phyloP scores from a whole-genome alignment of 1,140 invertebrate genomes.

The Bradynema listronoti region DNA sequence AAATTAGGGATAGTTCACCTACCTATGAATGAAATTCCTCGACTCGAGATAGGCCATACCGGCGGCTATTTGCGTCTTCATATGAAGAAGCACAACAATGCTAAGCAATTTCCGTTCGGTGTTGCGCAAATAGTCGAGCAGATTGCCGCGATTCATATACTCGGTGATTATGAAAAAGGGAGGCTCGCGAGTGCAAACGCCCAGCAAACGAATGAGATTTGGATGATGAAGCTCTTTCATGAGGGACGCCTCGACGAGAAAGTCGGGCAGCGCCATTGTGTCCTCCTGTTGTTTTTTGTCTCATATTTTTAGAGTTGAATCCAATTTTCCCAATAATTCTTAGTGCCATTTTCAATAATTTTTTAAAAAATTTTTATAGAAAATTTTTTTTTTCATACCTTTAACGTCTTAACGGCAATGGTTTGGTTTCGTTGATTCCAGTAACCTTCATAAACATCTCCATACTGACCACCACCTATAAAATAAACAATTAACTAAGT shows the following conservation, averaged over 20 bases:
- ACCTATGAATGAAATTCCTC: constrained; percentile 90
- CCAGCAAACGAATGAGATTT: constrained; percentile 91
- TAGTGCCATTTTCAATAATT: constrained; percentile 3
- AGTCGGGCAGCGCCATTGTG: constrained; percentile 98
- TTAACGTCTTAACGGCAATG: constrained; percentile 94
- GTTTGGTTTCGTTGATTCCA: constrained; percentile 93
- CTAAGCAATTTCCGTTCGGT: constrained; percentile 80
- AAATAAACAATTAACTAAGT: too few relatives aligned
- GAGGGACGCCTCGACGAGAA: constrained; percentile 93
- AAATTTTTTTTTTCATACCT: too few relatives aligned
- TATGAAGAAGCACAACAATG: constrained; percentile 91
- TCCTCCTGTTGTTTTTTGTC: constrained; percentile 72
- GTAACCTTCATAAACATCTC: constrained; percentile 95
- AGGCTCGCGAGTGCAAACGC: constrained; percentile 89
- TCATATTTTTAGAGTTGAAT: too few relatives aligned
- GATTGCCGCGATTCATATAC: constrained; percentile 95
- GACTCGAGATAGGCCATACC: constrained; percentile 97
- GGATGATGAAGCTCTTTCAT: constrained; percentile 99
- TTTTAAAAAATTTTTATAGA: constrained; percentile 60
- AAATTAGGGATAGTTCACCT: constrained; percentile 38
- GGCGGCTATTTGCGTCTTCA: constrained; percentile 95
- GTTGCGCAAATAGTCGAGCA: constrained; percentile 86
- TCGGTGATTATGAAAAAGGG: constrained; percentile 98
- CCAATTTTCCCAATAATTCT: too few relatives aligned
- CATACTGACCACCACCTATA: constrained; percentile 88